A percentile compares a stretch with the other conserved stretches of the same genome.
These are phyloP conservation scores for Spinus pinus DNA, from an alignment of 2,797 vertebrate species.

Conservation along the genomic window DNA sequence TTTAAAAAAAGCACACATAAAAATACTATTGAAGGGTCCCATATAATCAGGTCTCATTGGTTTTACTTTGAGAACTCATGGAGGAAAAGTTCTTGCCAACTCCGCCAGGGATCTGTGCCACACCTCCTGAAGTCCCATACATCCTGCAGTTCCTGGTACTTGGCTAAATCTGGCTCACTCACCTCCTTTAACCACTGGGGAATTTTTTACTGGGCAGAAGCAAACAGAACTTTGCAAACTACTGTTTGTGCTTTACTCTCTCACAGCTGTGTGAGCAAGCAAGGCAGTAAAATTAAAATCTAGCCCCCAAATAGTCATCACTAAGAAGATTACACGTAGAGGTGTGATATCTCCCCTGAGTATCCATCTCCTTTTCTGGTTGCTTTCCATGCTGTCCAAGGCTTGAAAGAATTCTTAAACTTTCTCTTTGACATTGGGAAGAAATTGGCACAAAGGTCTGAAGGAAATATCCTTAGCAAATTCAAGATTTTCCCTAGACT, in stretches of 20 bases:
- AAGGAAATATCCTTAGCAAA: neutral
- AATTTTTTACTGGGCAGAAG: neutral
- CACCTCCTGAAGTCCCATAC: neutral
- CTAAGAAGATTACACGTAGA: neutral
- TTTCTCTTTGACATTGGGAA: neutral
- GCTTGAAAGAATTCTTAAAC: neutral
- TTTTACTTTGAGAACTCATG: neutral
- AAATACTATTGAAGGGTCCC: neutral
- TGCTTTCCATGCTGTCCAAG: neutral
- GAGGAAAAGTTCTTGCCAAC: neutral
- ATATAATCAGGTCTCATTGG: neutral
- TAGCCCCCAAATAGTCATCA: neutral
- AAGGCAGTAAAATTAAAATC: neutral
- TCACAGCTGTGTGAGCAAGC: neutral
- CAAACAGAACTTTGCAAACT: neutral
- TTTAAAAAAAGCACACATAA: neutral
- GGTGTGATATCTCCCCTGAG: neutral
- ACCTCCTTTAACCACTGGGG: neutral
- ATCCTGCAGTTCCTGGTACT: neutral
- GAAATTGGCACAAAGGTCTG: neutral
- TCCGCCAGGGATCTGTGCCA: neutral
- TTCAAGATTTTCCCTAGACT: neutral
- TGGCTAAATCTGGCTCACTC: neutral
- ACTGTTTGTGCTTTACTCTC: neutral
- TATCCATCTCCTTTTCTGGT: neutral